Conservation (phyloP, 2,797 vertebrate species). For the Trichosurus vulpecula region DNA sequence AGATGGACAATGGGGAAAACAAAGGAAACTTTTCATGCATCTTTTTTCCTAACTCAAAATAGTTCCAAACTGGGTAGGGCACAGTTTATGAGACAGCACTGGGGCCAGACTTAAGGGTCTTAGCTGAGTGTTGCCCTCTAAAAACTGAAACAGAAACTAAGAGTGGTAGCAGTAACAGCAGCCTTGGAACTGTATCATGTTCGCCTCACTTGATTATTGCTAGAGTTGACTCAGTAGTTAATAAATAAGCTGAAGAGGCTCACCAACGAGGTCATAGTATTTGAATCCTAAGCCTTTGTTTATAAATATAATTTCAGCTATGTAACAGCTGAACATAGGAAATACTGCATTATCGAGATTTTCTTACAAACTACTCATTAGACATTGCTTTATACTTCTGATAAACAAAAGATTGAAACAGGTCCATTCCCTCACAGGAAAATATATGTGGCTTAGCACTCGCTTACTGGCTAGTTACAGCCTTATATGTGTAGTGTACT, state of each 20-base stretch:
- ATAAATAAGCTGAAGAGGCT: constrained; percentile 41
- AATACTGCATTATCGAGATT: constrained; percentile 15
- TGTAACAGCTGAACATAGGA: background rate
- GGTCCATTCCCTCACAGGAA: background rate
- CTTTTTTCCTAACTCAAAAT: constrained; percentile 17
- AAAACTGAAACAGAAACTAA: constrained; percentile 45
- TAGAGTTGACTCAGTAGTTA: constrained; percentile 55
- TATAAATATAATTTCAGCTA: constrained; percentile 44
- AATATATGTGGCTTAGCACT: background rate
- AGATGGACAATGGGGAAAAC: constrained; percentile 41
- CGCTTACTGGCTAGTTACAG: background rate
- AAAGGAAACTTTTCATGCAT: constrained; percentile 23
- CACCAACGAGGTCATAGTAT: background rate
- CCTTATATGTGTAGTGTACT: background rate
- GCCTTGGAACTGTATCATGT: constrained; percentile 8
- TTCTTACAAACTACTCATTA: constrained; percentile 35
- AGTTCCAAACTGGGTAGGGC: constrained; percentile 15
- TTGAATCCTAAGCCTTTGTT: constrained; percentile 33
- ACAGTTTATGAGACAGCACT: constrained; percentile 23
- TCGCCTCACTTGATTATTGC: background rate
- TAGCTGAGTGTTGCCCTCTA: constrained; percentile 19
- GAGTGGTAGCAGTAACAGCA: constrained; percentile 9
- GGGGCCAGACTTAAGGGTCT: constrained; percentile 42
- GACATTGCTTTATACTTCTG: background rate
- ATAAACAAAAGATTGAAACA: background rate